Conservation (phyloP, 2,888 invertebrate genomes). For the Corythucha ciliata region DNA sequence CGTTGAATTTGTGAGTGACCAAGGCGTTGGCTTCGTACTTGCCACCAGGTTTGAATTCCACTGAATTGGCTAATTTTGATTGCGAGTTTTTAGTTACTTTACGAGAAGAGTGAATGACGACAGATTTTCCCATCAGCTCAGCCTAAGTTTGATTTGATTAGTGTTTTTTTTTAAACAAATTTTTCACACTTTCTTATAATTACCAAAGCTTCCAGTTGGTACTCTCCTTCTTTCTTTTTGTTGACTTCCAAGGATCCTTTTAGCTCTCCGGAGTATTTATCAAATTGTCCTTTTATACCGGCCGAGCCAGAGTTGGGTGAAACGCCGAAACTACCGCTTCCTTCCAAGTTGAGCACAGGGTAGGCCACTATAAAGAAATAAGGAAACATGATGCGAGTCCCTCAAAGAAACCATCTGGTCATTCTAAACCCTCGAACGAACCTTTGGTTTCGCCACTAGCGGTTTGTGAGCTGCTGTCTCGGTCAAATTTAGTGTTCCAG, state of each 20-base stretch:
- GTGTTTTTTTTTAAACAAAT: too few species aligned
- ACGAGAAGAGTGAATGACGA: slow-evolving; percentile 50
- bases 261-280: slow-evolving; percentile 46
- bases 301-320: slow-evolving; percentile 50
- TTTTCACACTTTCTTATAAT: neutral
- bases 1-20: slow-evolving; percentile 48
- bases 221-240: slow-evolving; percentile 44
- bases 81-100: slow-evolving; percentile 49
- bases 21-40: slow-evolving; percentile 54
- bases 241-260: slow-evolving; percentile 18
- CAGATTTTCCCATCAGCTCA: slow-evolving; percentile 44
- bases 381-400: neutral
- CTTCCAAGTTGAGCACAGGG: slow-evolving; percentile 46
- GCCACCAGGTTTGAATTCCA: slow-evolving; percentile 51
- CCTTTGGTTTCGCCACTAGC: slow-evolving; percentile 14
- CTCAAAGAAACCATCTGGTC: neutral
- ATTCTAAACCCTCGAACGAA: neutral
- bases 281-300: slow-evolving; percentile 50
- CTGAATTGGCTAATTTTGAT: slow-evolving; percentile 52
- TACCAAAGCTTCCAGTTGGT: slow-evolving; percentile 30
- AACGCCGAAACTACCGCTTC: slow-evolving; percentile 49
- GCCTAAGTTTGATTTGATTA: too few species aligned
- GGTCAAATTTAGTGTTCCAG: slow-evolving; percentile 35
- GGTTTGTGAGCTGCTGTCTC: slow-evolving; percentile 13
- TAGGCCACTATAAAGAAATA: slow-evolving; percentile 45